phyloP scores from a whole-genome alignment of 1,140 invertebrate genomes.

The Tribolium madens region DNA sequence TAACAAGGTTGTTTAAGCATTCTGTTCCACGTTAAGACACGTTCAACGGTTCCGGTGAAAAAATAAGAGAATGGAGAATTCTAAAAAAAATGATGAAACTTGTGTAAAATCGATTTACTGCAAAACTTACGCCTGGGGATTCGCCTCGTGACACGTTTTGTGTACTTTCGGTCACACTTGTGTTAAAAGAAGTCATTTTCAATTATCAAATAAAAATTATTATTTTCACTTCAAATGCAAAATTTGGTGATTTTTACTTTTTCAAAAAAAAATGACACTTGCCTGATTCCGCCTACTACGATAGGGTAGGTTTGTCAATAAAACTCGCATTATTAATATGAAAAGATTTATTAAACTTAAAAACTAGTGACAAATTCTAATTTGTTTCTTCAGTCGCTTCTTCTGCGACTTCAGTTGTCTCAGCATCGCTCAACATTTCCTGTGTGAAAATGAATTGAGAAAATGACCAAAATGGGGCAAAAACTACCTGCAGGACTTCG shows the following conservation, averaged over 20 bases:
- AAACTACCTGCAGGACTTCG: constrained; percentile 75
- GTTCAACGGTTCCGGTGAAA: constrained; percentile 49
- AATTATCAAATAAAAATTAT: no score
- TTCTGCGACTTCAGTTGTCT: constrained; percentile 13
- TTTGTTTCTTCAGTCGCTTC: constrained; percentile 25
- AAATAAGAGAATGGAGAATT: neutral
- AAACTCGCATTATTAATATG: no score
- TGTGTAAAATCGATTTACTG: neutral
- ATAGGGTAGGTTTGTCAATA: no score
- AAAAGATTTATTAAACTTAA: neutral
- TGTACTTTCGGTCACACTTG: neutral
- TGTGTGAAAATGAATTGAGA: neutral
- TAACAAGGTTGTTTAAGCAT: constrained; percentile 43
- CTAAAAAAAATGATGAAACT: neutral
- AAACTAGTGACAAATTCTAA: neutral
- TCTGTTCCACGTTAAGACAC: constrained; percentile 49
- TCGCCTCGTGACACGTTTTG: no score
- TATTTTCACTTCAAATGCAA: no score
- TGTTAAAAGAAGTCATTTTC: no score
- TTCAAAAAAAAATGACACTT: no score
- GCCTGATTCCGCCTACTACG: no score
- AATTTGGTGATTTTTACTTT: no score
- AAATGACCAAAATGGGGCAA: neutral
- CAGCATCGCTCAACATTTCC: constrained; percentile 11
- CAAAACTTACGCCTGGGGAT: no score